Base-by-base conservation (phyloP, 2,888 invertebrate species). In the Trichopria drosophilae region DNA sequence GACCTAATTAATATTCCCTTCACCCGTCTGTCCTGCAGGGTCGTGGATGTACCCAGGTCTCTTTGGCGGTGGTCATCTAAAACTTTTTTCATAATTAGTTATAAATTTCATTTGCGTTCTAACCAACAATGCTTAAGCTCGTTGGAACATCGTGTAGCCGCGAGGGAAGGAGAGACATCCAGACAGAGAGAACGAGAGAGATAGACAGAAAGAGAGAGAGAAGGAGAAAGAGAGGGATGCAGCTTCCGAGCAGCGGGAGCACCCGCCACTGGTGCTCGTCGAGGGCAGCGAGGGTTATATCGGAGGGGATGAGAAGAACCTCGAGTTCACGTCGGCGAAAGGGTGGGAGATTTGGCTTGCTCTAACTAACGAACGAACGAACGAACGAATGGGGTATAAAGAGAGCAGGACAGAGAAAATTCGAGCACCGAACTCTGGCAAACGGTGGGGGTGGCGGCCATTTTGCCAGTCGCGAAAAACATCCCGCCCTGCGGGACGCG, bases 401-500 rank as follows among this genome's bases (percentile, higher is more conserved):
- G 71, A 73, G 74, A 69, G 68, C 66, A 63, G 68, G 69, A 69
- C 58, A 66, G 72, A 73, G 73, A 73, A 75, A 75, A 72, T 74
- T 73, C 68, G 69, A 67, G 65, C 62, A 61, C 64, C 51, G 37
- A 26, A 12, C 26, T 26, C 19, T 19, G 20, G 19, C 29, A 29
- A n/a, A 12, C 51, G 65, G 70, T 67, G 68, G 71, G 69, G 68
- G 62, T 57, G 73, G 71, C 74, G 69, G 75, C 74, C 75, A 75
- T 75, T 75, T 75, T 75, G 74, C 63, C 62, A 72, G 69, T 65
- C 62, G 68, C 67, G 73, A 74, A 75, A 75, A 75, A 75, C 73
- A 73, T 66, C 69, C 71, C 72, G 68, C 72, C 73, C 71, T 69
- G 57, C 59, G 72, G 71, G 67, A 71, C 68, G 66, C 58, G 63